Evolutionary conservation across 2,113 vertebrate genomes (phyloP).

Genomic region (Siniperca knerii): DNA sequence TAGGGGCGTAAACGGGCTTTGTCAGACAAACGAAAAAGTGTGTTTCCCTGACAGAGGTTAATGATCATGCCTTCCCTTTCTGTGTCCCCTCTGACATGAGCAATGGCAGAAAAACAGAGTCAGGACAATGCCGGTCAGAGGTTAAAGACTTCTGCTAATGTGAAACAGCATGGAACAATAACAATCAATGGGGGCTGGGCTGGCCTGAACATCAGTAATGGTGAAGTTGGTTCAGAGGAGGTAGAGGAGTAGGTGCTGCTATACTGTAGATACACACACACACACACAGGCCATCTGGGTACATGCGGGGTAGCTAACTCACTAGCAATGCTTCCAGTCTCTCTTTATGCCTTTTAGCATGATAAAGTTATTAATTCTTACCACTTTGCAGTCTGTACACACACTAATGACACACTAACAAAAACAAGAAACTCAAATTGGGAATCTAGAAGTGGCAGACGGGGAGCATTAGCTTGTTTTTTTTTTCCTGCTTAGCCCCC

Average conservation of each 20-base stretch:
- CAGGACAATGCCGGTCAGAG: constrained; percentile 67
- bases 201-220: constrained; percentile 70
- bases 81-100: constrained; percentile 68
- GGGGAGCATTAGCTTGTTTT: constrained; percentile 6
- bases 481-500: neutral
- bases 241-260: constrained; percentile 66
- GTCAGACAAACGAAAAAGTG: constrained; percentile 63
- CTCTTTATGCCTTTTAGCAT: constrained; percentile 33
- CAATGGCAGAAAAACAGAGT: constrained; percentile 73
- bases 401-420: constrained; percentile 50
- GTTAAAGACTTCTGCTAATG: constrained; percentile 78
- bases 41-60: constrained; percentile 76
- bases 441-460: constrained; percentile 42
- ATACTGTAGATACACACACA: constrained; percentile 26
- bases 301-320: constrained; percentile 67
- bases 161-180: constrained; percentile 75
- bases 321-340: constrained; percentile 33
- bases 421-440: constrained; percentile 42
- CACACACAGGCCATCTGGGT: constrained; percentile 47
- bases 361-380: constrained; percentile 35
- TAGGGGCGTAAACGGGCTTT: constrained; percentile 61
- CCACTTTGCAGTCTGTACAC: constrained; percentile 42
- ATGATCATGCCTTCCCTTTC: constrained; percentile 60
- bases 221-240: constrained; percentile 67
- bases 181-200: constrained; percentile 70